phyloP scores from a whole-genome alignment of 2,113 vertebrate species.

The Carettochelys insculpta region DNA sequence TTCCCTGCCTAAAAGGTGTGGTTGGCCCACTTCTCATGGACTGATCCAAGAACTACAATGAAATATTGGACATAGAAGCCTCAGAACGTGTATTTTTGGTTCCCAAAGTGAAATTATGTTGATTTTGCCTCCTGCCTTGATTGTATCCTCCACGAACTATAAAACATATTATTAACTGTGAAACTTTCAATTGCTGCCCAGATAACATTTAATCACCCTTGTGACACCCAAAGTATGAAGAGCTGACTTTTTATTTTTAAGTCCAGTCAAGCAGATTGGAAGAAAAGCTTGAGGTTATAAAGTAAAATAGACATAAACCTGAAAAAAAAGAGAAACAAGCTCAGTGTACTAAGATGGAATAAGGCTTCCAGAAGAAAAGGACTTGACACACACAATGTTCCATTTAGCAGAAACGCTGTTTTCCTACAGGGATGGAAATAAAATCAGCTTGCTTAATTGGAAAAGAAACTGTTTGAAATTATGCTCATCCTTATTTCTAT shows the following conservation, averaged over 20 bases:
- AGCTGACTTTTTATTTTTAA: not conserved
- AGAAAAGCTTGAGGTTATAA: not conserved
- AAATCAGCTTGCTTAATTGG: slow-evolving; percentile 66
- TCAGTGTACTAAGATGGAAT: not conserved
- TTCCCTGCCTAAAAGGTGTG: not conserved
- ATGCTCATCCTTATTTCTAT: slow-evolving; percentile 59
- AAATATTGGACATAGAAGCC: not conserved
- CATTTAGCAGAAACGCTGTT: slow-evolving; percentile 18
- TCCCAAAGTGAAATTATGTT: not conserved
- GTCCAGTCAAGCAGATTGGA: not conserved
- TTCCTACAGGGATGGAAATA: slow-evolving; percentile 61
- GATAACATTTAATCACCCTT: not conserved
- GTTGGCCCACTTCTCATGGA: not conserved
- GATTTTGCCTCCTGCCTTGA: rapidly evolving
- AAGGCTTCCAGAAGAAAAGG: not conserved
- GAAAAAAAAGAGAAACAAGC: not conserved
- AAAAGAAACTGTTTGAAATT: slow-evolving; percentile 44
- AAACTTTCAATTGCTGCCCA: not conserved
- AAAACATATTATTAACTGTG: not conserved
- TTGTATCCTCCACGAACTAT: not conserved
- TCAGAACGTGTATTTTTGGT: rapidly evolving
- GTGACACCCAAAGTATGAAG: not conserved
- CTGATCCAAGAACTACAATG: not conserved
- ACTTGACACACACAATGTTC: not conserved
- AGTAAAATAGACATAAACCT: not conserved